These are phyloP conservation scores for Cactoblastis cactorum DNA, from an alignment of 2,888 invertebrate species.

Conservation along the genomic window DNA sequence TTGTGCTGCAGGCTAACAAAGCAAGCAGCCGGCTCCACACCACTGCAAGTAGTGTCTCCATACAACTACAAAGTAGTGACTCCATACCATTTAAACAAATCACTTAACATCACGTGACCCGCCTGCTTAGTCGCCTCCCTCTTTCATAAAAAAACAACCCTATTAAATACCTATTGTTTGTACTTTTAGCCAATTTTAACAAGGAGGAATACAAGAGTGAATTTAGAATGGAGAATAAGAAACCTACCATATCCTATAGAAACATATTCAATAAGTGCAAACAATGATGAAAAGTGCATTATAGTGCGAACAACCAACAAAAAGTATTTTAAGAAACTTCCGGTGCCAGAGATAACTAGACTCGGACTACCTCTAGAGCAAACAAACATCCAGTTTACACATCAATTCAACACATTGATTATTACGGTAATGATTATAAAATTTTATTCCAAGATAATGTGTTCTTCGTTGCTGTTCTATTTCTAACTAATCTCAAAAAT, in stretches of 20 bases:
- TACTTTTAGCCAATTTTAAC: conserved; percentile 84
- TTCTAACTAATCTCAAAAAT: too few relatives aligned
- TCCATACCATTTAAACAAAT: too few relatives aligned
- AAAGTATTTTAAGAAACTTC: conserved; percentile 88
- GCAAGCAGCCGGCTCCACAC: too few relatives aligned
- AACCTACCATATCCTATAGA: conserved; percentile 87
- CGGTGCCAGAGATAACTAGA: conserved; percentile 84
- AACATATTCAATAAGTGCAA: conserved; percentile 83
- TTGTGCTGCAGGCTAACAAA: too few relatives aligned
- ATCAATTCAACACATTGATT: conserved; percentile 88
- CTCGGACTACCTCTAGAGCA: conserved; percentile 81
- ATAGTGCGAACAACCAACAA: conserved; percentile 87
- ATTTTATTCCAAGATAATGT: too few relatives aligned
- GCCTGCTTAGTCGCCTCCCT: too few relatives aligned
- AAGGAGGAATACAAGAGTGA: conserved; percentile 85
- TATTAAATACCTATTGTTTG: too few relatives aligned
- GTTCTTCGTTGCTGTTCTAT: too few relatives aligned
- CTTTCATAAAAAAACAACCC: too few relatives aligned
- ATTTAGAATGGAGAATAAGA: conserved; percentile 90
- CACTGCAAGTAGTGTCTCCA: too few relatives aligned
- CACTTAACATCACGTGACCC: too few relatives aligned
- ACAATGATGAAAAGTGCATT: conserved; percentile 81
- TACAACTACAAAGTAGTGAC: too few relatives aligned
- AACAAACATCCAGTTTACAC: conserved; percentile 81
- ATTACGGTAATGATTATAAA: conserved; percentile 77